These are phyloP conservation scores for Lamellibrachia columna DNA, from an alignment of 2,888 invertebrate genomes.

Conservation along the genomic window DNA sequence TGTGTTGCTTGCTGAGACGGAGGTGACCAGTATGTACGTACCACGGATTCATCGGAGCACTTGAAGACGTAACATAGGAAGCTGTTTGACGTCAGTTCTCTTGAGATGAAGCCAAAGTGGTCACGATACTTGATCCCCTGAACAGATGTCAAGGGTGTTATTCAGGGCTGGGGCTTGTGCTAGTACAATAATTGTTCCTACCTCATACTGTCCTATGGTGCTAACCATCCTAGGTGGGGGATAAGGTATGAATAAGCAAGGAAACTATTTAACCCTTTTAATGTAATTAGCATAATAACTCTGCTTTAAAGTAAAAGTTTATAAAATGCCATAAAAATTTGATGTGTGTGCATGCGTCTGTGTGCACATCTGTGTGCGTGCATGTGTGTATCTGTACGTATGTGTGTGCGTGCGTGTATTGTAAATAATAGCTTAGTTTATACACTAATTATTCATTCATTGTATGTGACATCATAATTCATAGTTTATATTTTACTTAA, in stretches of 20 bases:
- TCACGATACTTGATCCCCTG: constrained; percentile 82
- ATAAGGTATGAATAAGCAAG: no score
- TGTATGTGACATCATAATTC: no score
- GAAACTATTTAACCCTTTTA: no score
- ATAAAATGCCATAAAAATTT: not conserved
- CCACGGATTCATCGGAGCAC: constrained; percentile 79
- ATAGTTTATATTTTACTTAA: no score
- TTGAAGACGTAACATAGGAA: constrained; percentile 90
- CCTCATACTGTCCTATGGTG: not conserved
- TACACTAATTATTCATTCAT: no score
- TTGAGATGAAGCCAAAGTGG: constrained; percentile 92
- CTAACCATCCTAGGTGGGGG: no score
- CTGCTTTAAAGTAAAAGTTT: no score
- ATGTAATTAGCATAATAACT: no score
- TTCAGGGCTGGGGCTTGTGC: not conserved
- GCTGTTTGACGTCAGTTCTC: constrained; percentile 74
- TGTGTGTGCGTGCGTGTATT: not conserved
- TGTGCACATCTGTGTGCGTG: not conserved
- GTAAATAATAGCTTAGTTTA: not conserved
- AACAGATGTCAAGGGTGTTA: constrained; percentile 40
- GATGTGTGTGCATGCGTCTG: not conserved
- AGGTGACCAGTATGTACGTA: constrained; percentile 46
- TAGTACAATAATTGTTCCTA: not conserved
- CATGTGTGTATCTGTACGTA: not conserved
- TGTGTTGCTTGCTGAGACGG: not conserved